Percentiles rank a stretch among this genome's conserved stretches.
Conservation (phyloP, 2,888 invertebrate genomes). For the Synanthedon vespiformis region DNA sequence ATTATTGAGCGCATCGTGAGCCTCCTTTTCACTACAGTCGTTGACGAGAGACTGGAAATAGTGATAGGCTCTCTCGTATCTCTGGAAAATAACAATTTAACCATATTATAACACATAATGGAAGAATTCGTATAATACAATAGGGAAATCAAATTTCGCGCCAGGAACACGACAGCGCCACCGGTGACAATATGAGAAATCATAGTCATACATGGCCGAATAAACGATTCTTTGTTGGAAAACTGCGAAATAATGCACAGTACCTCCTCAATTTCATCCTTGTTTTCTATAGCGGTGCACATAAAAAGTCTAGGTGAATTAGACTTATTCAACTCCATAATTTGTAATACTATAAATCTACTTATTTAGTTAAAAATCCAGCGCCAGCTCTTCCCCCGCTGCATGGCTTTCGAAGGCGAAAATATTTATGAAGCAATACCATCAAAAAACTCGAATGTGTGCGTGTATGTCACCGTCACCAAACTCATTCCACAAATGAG, state of each 20-base stretch:
- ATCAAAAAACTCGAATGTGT: conserved; percentile 52
- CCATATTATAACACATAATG: conserved; percentile 7
- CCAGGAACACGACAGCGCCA: conserved; percentile 50
- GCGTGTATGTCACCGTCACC: conserved; percentile 21
- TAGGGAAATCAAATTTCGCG: conserved; percentile 47
- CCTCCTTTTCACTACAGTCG: conserved; percentile 92
- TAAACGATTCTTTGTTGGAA: conserved; percentile 63
- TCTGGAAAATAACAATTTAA: conserved; percentile 71
- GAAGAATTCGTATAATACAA: neutral
- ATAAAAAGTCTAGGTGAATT: conserved; percentile 81
- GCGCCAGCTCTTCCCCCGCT: conserved; percentile 63
- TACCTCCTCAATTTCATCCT: conserved; percentile 94
- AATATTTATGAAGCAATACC: conserved; percentile 63
- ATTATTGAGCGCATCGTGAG: conserved; percentile 91
- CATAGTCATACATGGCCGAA: conserved; percentile 65
- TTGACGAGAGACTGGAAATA: conserved; percentile 81
- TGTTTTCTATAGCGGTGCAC: conserved; percentile 86
- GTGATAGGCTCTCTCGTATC: conserved; percentile 87
- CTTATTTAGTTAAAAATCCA: conserved; percentile 70
- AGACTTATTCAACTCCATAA: conserved; percentile 72
- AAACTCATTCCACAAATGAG: conserved; percentile 13
- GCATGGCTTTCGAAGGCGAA: conserved; percentile 74
- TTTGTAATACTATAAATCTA: conserved; percentile 58
- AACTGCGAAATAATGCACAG: conserved; percentile 61
- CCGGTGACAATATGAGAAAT: conserved; percentile 53